A percentile compares a stretch with the other conserved stretches of the same genome.
Evolutionary conservation across 2,113 vertebrate species (phyloP).

Genomic region (Gymnobelideus leadbeateri): DNA sequence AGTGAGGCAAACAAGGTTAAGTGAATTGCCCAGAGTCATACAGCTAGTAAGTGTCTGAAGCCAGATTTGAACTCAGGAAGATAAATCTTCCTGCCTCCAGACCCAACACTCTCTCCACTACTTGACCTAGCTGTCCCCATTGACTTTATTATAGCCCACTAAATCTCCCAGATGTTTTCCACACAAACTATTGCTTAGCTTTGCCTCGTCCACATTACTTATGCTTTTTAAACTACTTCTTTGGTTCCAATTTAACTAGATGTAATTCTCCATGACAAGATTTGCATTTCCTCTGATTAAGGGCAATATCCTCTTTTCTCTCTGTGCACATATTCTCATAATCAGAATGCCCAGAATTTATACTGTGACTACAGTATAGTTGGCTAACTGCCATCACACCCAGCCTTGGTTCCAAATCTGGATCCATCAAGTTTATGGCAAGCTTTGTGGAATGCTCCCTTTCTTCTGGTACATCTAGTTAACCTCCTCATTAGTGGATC

Average conservation of each 20-base stretch:
- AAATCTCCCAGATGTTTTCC: neutral
- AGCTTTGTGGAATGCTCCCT: neutral
- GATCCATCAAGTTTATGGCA: neutral
- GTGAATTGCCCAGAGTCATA: neutral
- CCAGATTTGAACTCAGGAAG: neutral
- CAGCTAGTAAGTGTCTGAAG: neutral
- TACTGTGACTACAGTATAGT: too few relatives aligned
- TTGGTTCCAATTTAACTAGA: neutral
- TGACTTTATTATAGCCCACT: neutral
- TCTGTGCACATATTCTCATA: neutral
- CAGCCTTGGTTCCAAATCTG: neutral
- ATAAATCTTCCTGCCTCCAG: neutral
- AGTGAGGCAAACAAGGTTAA: neutral
- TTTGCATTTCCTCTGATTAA: neutral
- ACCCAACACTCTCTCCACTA: neutral
- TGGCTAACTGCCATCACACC: neutral
- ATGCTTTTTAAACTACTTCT: neutral
- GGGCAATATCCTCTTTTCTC: too few relatives aligned
- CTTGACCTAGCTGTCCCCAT: neutral
- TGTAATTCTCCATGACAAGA: neutral
- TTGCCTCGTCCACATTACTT: neutral
- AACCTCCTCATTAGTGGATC: neutral
- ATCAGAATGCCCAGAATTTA: neutral
- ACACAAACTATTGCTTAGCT: neutral
- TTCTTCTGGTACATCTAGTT: neutral